Base-by-base conservation (phyloP, 2,888 invertebrate genomes). In the Hypomecis punctinalis region DNA sequence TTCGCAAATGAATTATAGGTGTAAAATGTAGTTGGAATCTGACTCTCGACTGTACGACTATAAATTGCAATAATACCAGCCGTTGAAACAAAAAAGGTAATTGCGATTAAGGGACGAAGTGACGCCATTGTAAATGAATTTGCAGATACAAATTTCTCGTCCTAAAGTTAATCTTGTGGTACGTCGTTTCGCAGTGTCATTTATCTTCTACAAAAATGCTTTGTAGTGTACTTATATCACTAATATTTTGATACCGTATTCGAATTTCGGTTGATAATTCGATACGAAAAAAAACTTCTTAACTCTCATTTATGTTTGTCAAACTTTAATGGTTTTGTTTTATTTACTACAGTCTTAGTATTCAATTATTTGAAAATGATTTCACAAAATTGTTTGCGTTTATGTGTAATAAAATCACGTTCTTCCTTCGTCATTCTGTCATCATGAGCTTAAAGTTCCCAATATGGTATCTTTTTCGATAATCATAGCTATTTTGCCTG, bases 401-500 rank as follows among this genome's bases (percentile, higher is more conserved):
- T 9, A 39, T 46, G 13, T 37, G 36, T 45, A 66, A 58, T 61
- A 74, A 71, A 63, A 69, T 11, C 52, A 67, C 66, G 65, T 64
- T 73, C 66, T 79, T 82, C 78, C 74, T 78, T 77, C 77, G 76
- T 76, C 70, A 79, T 80, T 84, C 84, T 83, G 85, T 83, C 83
- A 83, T 84, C 83, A 82, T 79, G 81, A 83, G 82, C 83, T 86
- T 86, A 80, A 83, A 82, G 80, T 76, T 80, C 82, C 82, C 78
- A 80, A 84, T 84, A 85, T 79, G 82, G 81, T 79, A 75, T 80
- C 58, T 67, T 57, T 39, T 80, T 69, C 76, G 84, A 84, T 90
- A 90, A 91, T 89, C 88, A 90, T 89, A 89, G 89, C 78, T 79
- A 86, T 89, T 86, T 78, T 70, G 81, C 80, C 79, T 73, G 74